These are phyloP conservation scores for Bos taurus DNA, from an alignment of 2,113 vertebrate species.

Conservation along the genomic window ARS-UCD2.0 NC_037340.1:1587001-1587500, in stretches of 20 bases:
- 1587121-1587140: background rate
- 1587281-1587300: background rate
- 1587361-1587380: background rate
- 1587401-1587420: background rate
- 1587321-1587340: background rate
- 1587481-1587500: background rate
- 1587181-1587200: background rate
- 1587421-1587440: background rate
- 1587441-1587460: background rate
- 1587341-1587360: background rate
- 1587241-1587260: background rate
- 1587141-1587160: background rate
- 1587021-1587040: background rate
- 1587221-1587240: background rate
- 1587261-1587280: background rate
- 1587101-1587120: background rate
- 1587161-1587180: background rate
- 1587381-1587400: background rate
- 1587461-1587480: background rate
- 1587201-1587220: background rate
- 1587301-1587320: conserved; percentile 4
- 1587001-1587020: background rate
- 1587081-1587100: background rate
- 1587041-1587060: background rate
- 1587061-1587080: background rate